Evolutionary conservation across 2,888 invertebrate genomes (phyloP), one percentile per base, ranked within the genome.

Genomic region (Acanthopleura granulata): DNA sequence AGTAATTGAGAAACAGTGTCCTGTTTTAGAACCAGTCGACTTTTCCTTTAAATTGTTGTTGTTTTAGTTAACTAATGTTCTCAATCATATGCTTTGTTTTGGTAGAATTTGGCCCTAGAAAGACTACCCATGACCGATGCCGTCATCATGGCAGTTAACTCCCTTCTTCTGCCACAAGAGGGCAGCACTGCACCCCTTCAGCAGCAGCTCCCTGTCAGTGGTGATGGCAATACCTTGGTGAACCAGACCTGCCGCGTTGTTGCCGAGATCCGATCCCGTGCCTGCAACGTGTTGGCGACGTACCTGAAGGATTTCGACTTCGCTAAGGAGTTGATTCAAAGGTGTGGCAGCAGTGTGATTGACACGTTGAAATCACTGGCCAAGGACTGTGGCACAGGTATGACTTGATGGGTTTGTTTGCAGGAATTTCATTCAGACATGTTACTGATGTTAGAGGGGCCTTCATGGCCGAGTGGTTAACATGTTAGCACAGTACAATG

Each of bases 241-340:
- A 89, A 89, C 82, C 89, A 89, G 78, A 86, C 88, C 25, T 89
- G 89, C 75, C 83, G 91, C 9, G 87, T 91, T 0, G 82, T 90
- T n/a, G 89, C 88, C 0, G 90, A 91, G 83, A 87, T 91, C 51
- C 81, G 89, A 76, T 88, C 90, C 6, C 78, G 89, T 27, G 88
- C 89, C 0, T 88, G 88, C 77, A 85, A 87, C 81, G 89, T 90
- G 49, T 80, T 91, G 29, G 84, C 90, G 6, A 81, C 82, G 49
- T 87, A 88, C 78, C 79, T 90, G 72, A 82, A 86, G 62, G 87
- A 90, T 62, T 80, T 87, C 22, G 80, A 85, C 22, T 89, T 90
- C 79, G 85, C 88, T 15, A 86, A 85, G 74, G 82, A 85, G 50
- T 89, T 90, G 79, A 87, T 89, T 74, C 84, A 86, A 72, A 85